Conservation (phyloP, 2,888 invertebrate genomes). For the Empis livida region DNA sequence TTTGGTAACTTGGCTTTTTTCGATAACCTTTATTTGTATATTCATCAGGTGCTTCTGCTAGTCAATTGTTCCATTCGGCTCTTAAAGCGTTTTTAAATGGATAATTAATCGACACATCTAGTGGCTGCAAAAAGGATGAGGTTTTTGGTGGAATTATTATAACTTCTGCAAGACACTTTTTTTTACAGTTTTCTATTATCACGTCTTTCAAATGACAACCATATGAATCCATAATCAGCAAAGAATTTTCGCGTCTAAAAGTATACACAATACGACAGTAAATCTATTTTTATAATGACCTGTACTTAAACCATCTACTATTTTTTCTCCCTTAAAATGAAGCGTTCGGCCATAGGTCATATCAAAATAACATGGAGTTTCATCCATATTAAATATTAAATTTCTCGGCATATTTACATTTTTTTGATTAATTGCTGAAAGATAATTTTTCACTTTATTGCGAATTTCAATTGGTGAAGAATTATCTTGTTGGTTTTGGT, state of each 20-base stretch:
- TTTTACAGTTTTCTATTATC: neutral
- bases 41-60: neutral
- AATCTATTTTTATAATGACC: neutral
- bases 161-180: neutral
- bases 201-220: neutral
- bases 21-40: neutral
- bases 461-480: neutral
- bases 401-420: neutral
- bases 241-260: neutral
- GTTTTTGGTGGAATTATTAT: neutral
- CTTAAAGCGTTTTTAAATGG: neutral
- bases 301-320: neutral
- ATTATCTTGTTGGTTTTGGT: neutral
- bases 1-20: neutral
- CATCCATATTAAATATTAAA: neutral
- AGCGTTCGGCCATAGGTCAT: too few species aligned
- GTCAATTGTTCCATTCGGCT: neutral
- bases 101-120: constrained; percentile 1
- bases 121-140: neutral
- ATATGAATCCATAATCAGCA: neutral
- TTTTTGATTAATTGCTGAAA: neutral
- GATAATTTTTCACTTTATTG: neutral
- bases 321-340: too few species aligned
- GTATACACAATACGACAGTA: neutral
- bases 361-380: too few species aligned